Conservation (phyloP, 1,140 invertebrate genomes). For the Grapholita molesta region DNA sequence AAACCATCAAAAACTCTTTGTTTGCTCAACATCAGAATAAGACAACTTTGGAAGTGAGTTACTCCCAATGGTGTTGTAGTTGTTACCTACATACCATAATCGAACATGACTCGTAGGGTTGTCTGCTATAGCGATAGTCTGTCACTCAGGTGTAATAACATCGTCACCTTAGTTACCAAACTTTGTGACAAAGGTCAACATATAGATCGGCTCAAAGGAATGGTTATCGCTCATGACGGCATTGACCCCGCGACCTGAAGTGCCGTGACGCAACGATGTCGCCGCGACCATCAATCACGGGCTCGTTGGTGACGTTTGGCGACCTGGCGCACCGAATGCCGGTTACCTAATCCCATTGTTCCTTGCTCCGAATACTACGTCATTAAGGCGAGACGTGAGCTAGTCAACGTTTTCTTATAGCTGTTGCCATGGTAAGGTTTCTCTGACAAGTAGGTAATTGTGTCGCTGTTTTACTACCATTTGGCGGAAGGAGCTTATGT, state of each 20-base stretch:
- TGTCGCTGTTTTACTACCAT: neutral
- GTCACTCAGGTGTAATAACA: neutral
- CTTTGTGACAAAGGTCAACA: neutral
- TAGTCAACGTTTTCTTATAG: neutral
- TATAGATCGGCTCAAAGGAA: neutral
- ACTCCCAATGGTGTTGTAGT: no score
- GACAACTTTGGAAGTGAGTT: no score
- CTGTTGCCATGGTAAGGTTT: neutral
- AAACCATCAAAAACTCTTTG: no score
- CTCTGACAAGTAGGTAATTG: no score
- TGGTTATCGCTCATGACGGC: slow-evolving; percentile 41
- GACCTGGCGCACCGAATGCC: slow-evolving; percentile 30
- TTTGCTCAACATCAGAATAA: no score
- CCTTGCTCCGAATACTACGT: neutral
- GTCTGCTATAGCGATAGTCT: no score
- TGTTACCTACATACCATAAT: no score
- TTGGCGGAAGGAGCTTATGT: no score
- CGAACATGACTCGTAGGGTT: neutral
- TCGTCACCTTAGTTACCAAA: neutral
- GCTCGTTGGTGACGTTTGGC: slow-evolving; percentile 53
- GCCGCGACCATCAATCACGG: slow-evolving; percentile 67
- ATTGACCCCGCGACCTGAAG: slow-evolving; percentile 63
- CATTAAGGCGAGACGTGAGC: neutral
- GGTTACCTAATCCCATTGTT: slow-evolving; percentile 30
- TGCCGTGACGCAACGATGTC: slow-evolving; percentile 56